These are phyloP conservation scores for Trichopria drosophilae DNA, from an alignment of 2,888 invertebrate species.

Conservation along the genomic window DNA sequence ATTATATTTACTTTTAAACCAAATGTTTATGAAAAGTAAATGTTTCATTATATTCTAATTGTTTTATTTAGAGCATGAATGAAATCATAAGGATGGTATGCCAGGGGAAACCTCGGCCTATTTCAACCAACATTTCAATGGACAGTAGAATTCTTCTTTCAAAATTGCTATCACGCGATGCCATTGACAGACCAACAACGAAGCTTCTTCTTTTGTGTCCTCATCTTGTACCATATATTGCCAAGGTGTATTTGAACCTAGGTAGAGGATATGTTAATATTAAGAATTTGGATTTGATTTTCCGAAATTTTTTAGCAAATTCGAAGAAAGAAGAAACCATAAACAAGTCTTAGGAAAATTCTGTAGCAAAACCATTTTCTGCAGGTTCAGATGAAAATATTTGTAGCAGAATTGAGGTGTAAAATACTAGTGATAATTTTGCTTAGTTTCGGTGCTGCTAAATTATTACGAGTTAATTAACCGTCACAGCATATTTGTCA, in stretches of 20 bases:
- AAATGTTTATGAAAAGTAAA: too few relatives aligned
- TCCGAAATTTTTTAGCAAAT: too few relatives aligned
- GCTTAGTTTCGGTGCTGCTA: too few relatives aligned
- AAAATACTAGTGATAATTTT: too few relatives aligned
- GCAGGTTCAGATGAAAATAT: too few relatives aligned
- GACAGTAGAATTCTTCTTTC: slow-evolving; percentile 44
- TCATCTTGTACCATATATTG: slow-evolving; percentile 39
- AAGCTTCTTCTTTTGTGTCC: slow-evolving; percentile 47
- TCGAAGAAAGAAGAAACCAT: too few relatives aligned
- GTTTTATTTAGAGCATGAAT: slow-evolving; percentile 33
- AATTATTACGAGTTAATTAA: too few relatives aligned
- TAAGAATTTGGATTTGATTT: not conserved
- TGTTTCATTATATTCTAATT: too few relatives aligned
- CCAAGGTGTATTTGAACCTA: slow-evolving; percentile 46
- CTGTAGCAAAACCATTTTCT: too few relatives aligned
- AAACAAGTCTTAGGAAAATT: too few relatives aligned
- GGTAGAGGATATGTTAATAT: slow-evolving; percentile 36
- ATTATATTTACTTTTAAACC: not conserved
- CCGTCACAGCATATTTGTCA: too few relatives aligned
- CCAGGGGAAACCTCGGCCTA: slow-evolving; percentile 35
- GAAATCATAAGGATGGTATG: slow-evolving; percentile 41
- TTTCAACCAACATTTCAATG: slow-evolving; percentile 29
- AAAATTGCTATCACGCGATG: slow-evolving; percentile 47
- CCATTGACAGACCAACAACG: slow-evolving; percentile 43
- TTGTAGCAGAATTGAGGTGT: too few relatives aligned